Conservation (phyloP, 2,888 invertebrate species). For the Anodontia alba region DNA sequence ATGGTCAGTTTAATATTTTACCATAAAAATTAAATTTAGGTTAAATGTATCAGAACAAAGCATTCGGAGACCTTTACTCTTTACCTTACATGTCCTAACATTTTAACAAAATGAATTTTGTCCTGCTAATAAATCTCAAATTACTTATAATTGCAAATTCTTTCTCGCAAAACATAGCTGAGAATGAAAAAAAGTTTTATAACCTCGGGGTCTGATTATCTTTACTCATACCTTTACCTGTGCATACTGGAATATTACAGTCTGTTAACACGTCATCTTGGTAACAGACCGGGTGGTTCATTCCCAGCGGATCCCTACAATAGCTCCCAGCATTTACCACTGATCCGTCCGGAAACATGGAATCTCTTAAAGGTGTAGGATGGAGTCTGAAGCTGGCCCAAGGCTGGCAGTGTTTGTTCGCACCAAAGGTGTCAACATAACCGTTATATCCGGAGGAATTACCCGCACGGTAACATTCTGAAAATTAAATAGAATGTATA, state of each 20-base stretch:
- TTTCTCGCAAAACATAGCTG: too few species aligned
- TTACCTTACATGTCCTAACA: too few species aligned
- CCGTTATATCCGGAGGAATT: conserved; percentile 18
- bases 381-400: conserved; percentile 1
- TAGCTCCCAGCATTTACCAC: neutral
- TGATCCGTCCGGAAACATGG: conserved; percentile 2
- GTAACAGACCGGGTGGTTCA: neutral
- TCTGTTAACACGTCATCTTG: neutral
- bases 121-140: too few species aligned
- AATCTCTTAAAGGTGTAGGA: neutral
- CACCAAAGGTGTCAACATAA: neutral
- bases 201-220: too few species aligned
- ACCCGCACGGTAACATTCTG: conserved; percentile 23
- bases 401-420: conserved; percentile 4
- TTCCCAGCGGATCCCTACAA: conserved; percentile 14
- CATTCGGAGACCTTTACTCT: too few species aligned
- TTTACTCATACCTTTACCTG: too few species aligned
- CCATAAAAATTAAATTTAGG: too few species aligned
- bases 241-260: conserved; percentile 12
- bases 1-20: too few species aligned
- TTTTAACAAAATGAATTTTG: too few species aligned
- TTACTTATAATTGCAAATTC: too few species aligned
- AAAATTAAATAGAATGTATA: neutral
- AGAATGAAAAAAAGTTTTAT: too few species aligned
- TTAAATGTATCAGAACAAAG: too few species aligned